A percentile compares a stretch with the other conserved stretches of the same genome.
Evolutionary conservation across 2,797 vertebrate species (phyloP).

Genomic region (Sebastes itinus): DNA sequence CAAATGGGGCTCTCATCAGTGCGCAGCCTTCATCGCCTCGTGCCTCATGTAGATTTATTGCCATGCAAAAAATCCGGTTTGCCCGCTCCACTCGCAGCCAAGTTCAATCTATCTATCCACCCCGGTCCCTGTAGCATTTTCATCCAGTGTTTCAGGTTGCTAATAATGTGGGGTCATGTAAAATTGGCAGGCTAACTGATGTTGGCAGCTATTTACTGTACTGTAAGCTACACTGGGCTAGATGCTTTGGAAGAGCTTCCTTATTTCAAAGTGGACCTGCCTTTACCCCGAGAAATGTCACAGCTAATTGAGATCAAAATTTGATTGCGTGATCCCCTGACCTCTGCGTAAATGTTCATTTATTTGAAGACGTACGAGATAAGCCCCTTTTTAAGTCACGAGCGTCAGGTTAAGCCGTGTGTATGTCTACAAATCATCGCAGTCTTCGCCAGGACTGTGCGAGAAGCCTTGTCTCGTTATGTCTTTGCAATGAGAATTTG

Average conservation of each 20-base stretch:
- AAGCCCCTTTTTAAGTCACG: constrained; percentile 39
- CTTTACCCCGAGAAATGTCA: constrained; percentile 54
- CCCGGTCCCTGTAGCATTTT: constrained; percentile 45
- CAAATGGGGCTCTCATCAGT: constrained; percentile 72
- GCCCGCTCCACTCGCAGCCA: constrained; percentile 54
- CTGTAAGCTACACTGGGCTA: constrained; percentile 43
- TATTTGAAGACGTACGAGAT: constrained; percentile 47
- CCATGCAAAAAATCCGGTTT: constrained; percentile 53
- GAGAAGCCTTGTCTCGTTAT: constrained; percentile 53
- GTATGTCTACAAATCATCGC: constrained; percentile 60
- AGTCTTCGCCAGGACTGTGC: constrained; percentile 35
- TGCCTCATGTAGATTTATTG: constrained; percentile 72
- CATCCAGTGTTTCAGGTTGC: constrained; percentile 63
- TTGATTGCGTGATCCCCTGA: constrained; percentile 63
- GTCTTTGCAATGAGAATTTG: constrained; percentile 65
- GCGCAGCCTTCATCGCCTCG: constrained; percentile 57
- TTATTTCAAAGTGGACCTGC: constrained; percentile 43
- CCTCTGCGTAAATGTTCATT: constrained; percentile 59
- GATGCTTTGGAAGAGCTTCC: constrained; percentile 53
- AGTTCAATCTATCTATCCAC: constrained; percentile 63
- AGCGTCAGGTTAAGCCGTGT: constrained; percentile 33
- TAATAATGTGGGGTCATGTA: constrained; percentile 72
- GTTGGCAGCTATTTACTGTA: constrained; percentile 71
- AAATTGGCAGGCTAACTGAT: constrained; percentile 73
- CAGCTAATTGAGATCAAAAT: constrained; percentile 71